phyloP scores from a whole-genome alignment of 1,140 invertebrate species.

The Macrobrachium nipponense region DNA sequence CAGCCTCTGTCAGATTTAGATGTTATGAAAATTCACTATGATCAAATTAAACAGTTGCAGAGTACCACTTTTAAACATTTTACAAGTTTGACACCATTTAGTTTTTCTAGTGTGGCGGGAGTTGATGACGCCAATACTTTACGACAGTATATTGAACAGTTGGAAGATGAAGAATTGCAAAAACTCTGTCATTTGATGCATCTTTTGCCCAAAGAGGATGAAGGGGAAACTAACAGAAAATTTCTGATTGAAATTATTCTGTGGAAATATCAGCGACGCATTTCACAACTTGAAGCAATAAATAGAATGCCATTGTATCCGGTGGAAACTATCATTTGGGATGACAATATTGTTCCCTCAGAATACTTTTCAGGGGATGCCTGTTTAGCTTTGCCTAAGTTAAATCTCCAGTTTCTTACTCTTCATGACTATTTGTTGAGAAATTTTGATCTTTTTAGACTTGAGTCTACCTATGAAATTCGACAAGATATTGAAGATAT shows the following conservation, averaged over 20 bases:
- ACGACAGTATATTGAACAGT: slow-evolving; percentile 84
- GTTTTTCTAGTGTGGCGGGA: slow-evolving; percentile 92
- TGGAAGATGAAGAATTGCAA: slow-evolving; percentile 83
- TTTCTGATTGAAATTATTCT: slow-evolving; percentile 90
- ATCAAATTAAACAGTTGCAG: slow-evolving; percentile 88
- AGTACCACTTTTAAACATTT: slow-evolving; percentile 94
- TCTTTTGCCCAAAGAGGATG: slow-evolving; percentile 78
- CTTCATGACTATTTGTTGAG: slow-evolving; percentile 97
- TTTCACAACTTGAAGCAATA: slow-evolving; percentile 92
- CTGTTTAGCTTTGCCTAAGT: slow-evolving; percentile 94
- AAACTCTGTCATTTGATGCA: slow-evolving; percentile 88
- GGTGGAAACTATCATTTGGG: slow-evolving; percentile 98
- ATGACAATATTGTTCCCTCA: slow-evolving; percentile 97
- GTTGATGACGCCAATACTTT: slow-evolving; percentile 90
- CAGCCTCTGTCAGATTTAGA: slow-evolving; percentile 93
- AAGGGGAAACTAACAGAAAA: slow-evolving; percentile 75
- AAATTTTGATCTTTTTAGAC: slow-evolving; percentile 97
- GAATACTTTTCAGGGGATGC: slow-evolving; percentile 97
- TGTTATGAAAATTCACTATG: slow-evolving; percentile 93
- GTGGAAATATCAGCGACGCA: slow-evolving; percentile 80
- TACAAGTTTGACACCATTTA: slow-evolving; percentile 86
- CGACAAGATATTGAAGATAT: slow-evolving; percentile 98
- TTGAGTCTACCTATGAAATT: slow-evolving; percentile 99
- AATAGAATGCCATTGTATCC: slow-evolving; percentile 99
- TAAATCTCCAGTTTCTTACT: slow-evolving; percentile 98